Conservation (phyloP, 2,888 invertebrate genomes). For the Endotricha flammealis region DNA sequence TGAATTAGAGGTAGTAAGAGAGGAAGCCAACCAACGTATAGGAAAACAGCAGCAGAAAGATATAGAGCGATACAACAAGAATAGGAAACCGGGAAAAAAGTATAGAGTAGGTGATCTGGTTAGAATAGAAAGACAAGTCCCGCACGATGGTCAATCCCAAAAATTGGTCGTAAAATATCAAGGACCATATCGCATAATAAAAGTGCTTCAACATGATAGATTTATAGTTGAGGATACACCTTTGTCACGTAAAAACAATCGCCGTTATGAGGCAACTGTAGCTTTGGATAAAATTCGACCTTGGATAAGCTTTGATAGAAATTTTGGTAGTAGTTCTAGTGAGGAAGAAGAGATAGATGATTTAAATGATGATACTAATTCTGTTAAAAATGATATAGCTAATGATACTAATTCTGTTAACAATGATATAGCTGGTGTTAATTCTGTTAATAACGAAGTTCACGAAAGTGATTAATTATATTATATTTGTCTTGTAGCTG, state of each 20-base stretch:
- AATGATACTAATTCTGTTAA: no score
- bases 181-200: slow-evolving; percentile 20
- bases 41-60: slow-evolving; percentile 7
- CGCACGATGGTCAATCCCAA: not conserved
- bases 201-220: slow-evolving; percentile 21
- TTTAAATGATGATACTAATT: no score
- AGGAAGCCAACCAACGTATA: slow-evolving; percentile 1
- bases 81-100: not conserved
- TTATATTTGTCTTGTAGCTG: no score
- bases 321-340: not conserved
- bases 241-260: slow-evolving; percentile 14
- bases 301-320: not conserved
- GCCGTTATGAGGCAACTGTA: slow-evolving; percentile 19
- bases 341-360: no score
- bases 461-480: no score
- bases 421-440: no score
- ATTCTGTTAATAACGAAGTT: no score
- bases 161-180: slow-evolving; percentile 13
- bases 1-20: not conserved
- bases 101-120: slow-evolving; percentile 1
- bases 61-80: not conserved
- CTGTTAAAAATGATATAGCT: no score
- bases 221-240: slow-evolving; percentile 24
- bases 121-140: not conserved
- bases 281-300: slow-evolving; percentile 4